Conservation (phyloP, 1,140 invertebrate species). For the Akabosia matsudoensis region DNA sequence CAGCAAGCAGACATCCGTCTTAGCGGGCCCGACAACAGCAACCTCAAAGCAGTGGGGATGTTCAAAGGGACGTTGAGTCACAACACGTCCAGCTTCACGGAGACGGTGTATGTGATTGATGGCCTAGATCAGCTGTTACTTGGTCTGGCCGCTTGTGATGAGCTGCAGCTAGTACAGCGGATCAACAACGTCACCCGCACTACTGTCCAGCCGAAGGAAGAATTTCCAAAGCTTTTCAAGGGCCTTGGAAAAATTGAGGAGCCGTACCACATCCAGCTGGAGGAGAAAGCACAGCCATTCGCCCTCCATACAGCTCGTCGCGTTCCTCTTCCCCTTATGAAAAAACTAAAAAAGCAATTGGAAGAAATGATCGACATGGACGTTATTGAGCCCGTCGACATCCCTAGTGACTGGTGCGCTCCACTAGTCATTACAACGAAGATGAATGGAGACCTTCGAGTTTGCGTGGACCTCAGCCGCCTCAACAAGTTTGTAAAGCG, state of each 20-base stretch:
- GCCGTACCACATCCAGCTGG: conserved; percentile 27
- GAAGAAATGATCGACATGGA: conserved; percentile 40
- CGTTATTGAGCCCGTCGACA: conserved; percentile 49
- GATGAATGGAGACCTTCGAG: conserved; percentile 14
- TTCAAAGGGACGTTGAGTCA: neutral
- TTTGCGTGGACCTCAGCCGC: conserved; percentile 35
- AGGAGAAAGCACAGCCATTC: conserved; percentile 25
- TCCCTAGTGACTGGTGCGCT: conserved; percentile 47
- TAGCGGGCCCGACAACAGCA: conserved; percentile 2
- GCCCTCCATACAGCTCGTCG: conserved; percentile 24
- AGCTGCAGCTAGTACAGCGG: neutral
- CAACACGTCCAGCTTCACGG: neutral
- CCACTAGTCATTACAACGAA: neutral
- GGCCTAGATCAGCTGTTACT: neutral
- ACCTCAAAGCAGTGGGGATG: neutral
- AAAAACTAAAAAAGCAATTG: conserved; percentile 35
- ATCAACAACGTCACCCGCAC: neutral
- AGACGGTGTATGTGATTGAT: conserved; percentile 18
- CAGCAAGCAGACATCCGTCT: neutral
- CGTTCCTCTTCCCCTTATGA: conserved; percentile 32
- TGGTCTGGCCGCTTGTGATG: neutral
- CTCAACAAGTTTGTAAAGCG: conserved; percentile 31
- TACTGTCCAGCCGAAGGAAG: conserved; percentile 17
- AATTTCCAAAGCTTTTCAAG: conserved; percentile 30
- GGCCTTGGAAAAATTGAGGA: conserved; percentile 25